These are phyloP conservation scores for Anser brachyrhynchus DNA, from an alignment of 2,113 vertebrate species.

Conservation along the genomic window DNA sequence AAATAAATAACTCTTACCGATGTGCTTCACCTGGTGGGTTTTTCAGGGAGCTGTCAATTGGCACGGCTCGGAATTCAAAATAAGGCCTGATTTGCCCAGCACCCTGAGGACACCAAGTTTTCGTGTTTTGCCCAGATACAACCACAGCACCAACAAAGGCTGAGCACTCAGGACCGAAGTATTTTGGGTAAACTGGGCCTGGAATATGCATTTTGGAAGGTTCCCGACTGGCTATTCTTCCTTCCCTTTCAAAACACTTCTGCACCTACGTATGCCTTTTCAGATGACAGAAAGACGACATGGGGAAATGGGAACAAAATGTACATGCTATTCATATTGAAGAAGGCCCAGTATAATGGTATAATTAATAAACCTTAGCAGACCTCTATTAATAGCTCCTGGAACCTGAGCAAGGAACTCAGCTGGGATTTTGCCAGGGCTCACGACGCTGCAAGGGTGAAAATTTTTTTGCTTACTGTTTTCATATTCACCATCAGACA, in stretches of 20 bases:
- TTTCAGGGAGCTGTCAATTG: conserved; percentile 1
- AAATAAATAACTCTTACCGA: background rate
- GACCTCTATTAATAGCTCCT: conserved; percentile 50
- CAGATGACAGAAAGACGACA: conserved; percentile 21
- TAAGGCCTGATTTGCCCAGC: background rate
- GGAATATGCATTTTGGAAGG: background rate
- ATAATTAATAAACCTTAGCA: conserved; percentile 48
- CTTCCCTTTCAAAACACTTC: background rate
- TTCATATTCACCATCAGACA: conserved; percentile 31
- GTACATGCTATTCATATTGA: background rate
- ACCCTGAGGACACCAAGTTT: background rate
- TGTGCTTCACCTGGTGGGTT: background rate
- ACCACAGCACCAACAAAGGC: background rate
- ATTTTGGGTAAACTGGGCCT: background rate
- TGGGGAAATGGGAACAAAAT: background rate
- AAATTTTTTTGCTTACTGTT: conserved; percentile 61
- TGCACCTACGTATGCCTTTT: background rate
- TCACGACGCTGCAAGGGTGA: conserved; percentile 17
- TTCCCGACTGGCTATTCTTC: conserved; percentile 11
- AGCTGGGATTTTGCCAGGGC: conserved; percentile 7
- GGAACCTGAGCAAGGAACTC: background rate
- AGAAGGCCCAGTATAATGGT: background rate
- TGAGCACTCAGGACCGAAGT: background rate
- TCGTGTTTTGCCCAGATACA: background rate
- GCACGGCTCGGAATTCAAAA: background rate